phyloP scores from a whole-genome alignment of 2,113 vertebrate species.

The Oenanthe melanoleuca region DNA sequence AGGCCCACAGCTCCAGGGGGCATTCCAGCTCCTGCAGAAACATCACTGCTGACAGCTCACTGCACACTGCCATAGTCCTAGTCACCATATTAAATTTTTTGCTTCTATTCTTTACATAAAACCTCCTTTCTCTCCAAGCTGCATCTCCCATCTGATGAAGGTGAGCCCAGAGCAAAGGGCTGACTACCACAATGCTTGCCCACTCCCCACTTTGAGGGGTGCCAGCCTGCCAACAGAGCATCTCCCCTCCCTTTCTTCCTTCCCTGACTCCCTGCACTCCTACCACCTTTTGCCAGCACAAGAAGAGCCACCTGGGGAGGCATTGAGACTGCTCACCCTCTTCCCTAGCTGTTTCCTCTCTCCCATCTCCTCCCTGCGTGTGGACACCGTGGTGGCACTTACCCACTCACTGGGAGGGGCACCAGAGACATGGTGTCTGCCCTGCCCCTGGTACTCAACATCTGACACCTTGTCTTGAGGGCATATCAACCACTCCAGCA shows the following conservation, averaged over 20 bases:
- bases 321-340: neutral
- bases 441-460: neutral
- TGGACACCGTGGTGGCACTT: neutral
- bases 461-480: neutral
- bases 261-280: neutral
- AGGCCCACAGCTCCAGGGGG: neutral
- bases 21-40: neutral
- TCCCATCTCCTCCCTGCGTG: neutral
- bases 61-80: rapidly evolving
- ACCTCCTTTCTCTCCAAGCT: neutral
- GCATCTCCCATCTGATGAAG: neutral
- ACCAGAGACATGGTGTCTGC: neutral
- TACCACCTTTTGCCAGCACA: neutral
- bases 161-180: neutral
- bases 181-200: neutral
- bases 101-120: neutral
- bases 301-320: neutral
- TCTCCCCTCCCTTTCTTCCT: neutral
- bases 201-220: rapidly evolving
- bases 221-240: neutral
- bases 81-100: neutral
- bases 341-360: neutral
- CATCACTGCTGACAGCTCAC: rapidly evolving
- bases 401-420: neutral
- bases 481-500: neutral